Evolutionary conservation across 2,888 invertebrate genomes (phyloP), one percentile per base, ranked within the genome.

Genomic region (Diachrysia chrysitis): DNA sequence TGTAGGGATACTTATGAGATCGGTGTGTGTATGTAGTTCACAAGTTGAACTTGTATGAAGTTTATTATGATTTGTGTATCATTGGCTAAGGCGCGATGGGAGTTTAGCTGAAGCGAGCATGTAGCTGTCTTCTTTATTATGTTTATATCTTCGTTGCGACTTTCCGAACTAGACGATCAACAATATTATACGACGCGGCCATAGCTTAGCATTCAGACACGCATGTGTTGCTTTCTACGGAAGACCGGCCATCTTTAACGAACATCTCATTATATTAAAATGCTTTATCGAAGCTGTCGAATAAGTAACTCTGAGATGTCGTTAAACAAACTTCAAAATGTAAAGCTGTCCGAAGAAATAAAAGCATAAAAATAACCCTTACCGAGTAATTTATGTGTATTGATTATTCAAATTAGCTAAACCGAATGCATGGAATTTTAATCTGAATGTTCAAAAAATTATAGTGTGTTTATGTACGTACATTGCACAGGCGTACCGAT

Each of bases 11-110:
- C 90, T 88, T 92, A 90, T 91, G 88, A 85, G 79, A 81, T 78
- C 76, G 79, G 77, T 83, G 73, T 78, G 75, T 83, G 81, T 79
- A 83, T 86, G 86, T 87, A 86, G 84, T 87, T 87, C 88, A 89
- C 91, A 90, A 90, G 87, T 90, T 87, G 87, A 87, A 84, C 83
- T 83, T 84, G 87, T 89, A 87, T 87, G 87, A 89, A 90, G 92
- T 91, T 92, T 92, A 93, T 92, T 90, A 91, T 92, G 92, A 93
- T 92, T 92, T 93, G 92, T 93, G 89, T 89, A 91, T 89, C 89
- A 90, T 90, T 90, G 87, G 89, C 84, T 85, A 85, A 89, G 87
- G 88, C 87, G 89, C 92, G 91, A 92, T 92, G 86, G 89, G 87
- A 87, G 88, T 89, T 91, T 87, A 89, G 89, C 82, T 79, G 79